Base-by-base conservation (phyloP, 1,140 invertebrate species). In the Trypoxylus dichotomus region DNA sequence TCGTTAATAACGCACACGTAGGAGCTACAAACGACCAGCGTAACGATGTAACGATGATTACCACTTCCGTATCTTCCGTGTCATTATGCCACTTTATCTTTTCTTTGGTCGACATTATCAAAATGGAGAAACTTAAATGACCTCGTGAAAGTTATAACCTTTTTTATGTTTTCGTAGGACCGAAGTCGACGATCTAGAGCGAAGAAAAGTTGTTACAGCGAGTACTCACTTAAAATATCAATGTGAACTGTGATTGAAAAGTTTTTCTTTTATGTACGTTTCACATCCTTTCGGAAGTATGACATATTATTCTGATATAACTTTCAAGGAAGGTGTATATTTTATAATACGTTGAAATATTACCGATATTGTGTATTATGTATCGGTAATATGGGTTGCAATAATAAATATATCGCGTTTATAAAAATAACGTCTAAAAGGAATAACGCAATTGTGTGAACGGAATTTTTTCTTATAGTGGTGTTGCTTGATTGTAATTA, bases 41-140 rank as follows among this genome's bases (percentile, higher is more conserved):
- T 68, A 68, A 68, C 60, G 24, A 68, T 8, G 21, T 68, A 29
- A 27, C 24, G 60, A 68, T 24, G 21, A 68, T 68, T 68, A 68
- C 27, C 60, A 29, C 60, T 68, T 24, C 24, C 60, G 27, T 68
- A 68, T 24, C 60, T 24, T 68, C 60, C 27, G 24, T 29, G 60
- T 29, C 60, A 68, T 68, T 68, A 68, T 29, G 60, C 27, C 60
- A 68, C 60, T 68, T 68, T 68, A 68, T 68, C 60, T 68, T 68
- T 68, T 68, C 60, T 68, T 68, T 24, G 60, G 5, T 13, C 60
- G 60, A 68, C 60, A 68, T 68, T 68, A 68, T 68, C 60, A 68
- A 29, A 68, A 68, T 68, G 60, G 60, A 68, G 60, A 68, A 68
- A 68, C 60, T 68, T 68, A 68, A 68, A 68, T 24, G 60, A 68